Base-by-base conservation (phyloP, 2,113 vertebrate genomes). In the Chiloscyllium plagiosum region DNA sequence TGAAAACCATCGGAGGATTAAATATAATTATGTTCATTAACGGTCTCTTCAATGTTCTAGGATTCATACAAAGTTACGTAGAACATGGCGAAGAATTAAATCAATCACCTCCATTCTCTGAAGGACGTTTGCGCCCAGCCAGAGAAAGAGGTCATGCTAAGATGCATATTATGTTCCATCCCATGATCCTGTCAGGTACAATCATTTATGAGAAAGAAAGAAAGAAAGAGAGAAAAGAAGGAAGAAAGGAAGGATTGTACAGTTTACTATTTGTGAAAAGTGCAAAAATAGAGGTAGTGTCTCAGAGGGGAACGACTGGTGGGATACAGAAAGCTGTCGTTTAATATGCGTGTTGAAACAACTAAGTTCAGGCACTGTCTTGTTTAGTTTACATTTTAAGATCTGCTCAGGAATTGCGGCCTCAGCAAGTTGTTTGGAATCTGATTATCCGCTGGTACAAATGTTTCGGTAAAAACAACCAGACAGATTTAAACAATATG, bases 381-480 rank as follows among this genome's bases (percentile, higher is more conserved):
- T 61, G 4, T 22, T 22, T 4, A 70, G 5, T 70, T 5, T 33
- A n/a, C 10, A 12, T 76, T 33, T 76, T 10, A 76, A 33, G 12
- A 1, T 76, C 5, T 33, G 8, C 72, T n/a, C 33, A 13, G 10
- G 13, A 33, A 33, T n/a, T 76, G 29, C 72, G 12, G 7, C 29
- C 72, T 1, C 29, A 76, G 8, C 13, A 10, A 10, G 1, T 8
- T 6, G 1, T 0, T 72, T 29, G 29, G n/a, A 33, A 33, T 26
- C 1, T 6, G 1, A 33, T 33, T 13, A 2, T 10, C 0, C 1
- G 29, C 7, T 12, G 1, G 0, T 33, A n/a, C 70, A 72, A 1
- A n/a, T 1, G 33, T 29, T 0, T n/a, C n/a, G n/a, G n/a, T 76
- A 4, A 76, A 76, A 2, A 2, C 72, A 33, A 33, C 29, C 72